A percentile compares a stretch with the other conserved stretches of the same genome.
Evolutionary conservation across 1,140 invertebrate species (phyloP).

Genomic region (Plodia interpunctella): DNA sequence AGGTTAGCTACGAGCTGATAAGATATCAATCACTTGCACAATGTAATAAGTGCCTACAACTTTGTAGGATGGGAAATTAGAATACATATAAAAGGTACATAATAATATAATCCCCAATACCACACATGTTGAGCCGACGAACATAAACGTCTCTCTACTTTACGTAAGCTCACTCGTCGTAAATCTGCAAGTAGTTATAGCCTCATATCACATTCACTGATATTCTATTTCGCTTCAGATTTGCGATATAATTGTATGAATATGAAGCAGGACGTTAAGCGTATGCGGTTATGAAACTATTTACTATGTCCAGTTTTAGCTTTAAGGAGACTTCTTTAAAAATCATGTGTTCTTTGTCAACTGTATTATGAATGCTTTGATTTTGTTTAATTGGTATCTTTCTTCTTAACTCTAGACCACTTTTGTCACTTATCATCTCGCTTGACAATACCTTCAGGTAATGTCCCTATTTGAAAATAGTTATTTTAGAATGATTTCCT

Average conservation of each 20-base stretch:
- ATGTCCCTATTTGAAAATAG: no score
- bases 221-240: conserved; percentile 25
- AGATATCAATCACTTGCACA: no score
- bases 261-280: conserved; percentile 18
- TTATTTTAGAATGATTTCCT: no score
- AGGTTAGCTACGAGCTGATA: no score
- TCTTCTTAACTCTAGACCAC: no score
- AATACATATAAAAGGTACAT: background rate
- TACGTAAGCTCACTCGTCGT: conserved; percentile 24
- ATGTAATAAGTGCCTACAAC: background rate
- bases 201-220: conserved; percentile 20
- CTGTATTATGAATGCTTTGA: no score
- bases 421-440: no score
- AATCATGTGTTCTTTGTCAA: no score
- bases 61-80: background rate
- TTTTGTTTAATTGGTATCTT: no score
- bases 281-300: conserved; percentile 24
- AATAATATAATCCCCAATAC: background rate
- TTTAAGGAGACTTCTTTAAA: no score
- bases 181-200: conserved; percentile 32
- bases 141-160: conserved; percentile 35
- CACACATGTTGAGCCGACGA: conserved; percentile 8
- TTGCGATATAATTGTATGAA: conserved; percentile 23
- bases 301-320: conserved; percentile 17
- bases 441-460: no score